These are phyloP conservation scores for Nycteola revayana DNA, from an alignment of 2,888 invertebrate genomes.

Conservation along the genomic window DNA sequence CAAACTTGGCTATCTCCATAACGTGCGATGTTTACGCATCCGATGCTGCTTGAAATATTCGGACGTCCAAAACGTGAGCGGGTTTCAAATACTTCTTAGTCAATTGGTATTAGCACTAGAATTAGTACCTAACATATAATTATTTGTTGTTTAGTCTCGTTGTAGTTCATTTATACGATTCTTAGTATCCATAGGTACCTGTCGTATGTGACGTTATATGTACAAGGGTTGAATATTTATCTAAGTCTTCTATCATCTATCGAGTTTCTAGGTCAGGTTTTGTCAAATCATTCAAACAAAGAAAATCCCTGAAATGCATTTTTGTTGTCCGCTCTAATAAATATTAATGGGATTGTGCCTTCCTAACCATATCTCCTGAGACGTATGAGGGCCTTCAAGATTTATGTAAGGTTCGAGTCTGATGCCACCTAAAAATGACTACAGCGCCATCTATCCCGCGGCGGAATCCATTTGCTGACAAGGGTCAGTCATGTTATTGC, in stretches of 20 bases:
- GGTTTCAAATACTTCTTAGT: constrained; percentile 18
- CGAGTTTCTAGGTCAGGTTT: too few relatives aligned
- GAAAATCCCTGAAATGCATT: constrained; percentile 30
- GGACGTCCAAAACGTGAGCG: constrained; percentile 36
- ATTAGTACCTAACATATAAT: too few relatives aligned
- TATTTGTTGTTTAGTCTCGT: too few relatives aligned
- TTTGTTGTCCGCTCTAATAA: constrained; percentile 50
- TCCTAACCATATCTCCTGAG: constrained; percentile 47
- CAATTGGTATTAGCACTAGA: too few relatives aligned
- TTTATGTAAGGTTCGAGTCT: constrained; percentile 57
- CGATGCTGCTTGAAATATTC: constrained; percentile 48
- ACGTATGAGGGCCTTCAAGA: constrained; percentile 53
- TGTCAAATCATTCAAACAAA: too few relatives aligned
- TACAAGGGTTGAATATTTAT: too few relatives aligned
- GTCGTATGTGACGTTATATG: too few relatives aligned
- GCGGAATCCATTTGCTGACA: constrained; percentile 62
- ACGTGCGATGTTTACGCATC: constrained; percentile 48
- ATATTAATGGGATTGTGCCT: constrained; percentile 55
- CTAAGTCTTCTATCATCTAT: too few relatives aligned
- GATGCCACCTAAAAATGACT: constrained; percentile 53
- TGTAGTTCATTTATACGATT: too few relatives aligned
- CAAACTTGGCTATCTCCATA: constrained; percentile 38
- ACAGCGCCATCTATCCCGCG: constrained; percentile 55
- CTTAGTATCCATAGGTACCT: too few relatives aligned
- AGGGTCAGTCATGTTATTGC: constrained; percentile 61